Base-by-base conservation (phyloP, 2,888 invertebrate species). In the Entomobrya multifasciata region DNA sequence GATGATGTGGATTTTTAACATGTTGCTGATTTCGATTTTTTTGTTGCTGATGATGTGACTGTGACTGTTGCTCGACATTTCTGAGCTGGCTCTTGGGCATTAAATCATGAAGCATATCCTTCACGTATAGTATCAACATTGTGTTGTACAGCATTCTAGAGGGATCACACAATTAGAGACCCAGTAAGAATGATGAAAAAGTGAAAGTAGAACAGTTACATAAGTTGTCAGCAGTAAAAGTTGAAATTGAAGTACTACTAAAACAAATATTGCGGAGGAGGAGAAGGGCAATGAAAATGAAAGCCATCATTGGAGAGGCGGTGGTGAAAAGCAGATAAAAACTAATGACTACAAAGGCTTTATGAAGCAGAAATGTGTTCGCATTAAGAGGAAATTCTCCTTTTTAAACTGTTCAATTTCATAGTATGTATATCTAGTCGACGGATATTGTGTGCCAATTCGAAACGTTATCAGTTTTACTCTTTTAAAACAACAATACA, bases 91-190 rank as follows among this genome's bases (percentile, higher is more conserved):
- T 93, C 74, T 92, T 92, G 90, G 93, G 93, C 15, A 93, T 92
- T 67, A 94, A 92, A 89, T 93, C 93, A 88, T 93, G 92, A 49
- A 93, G 92, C 74, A 92, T 93, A 89, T 94, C 93, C 70, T 93
- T 92, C 41, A 93, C 93, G 91, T 93, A 94, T 67, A 93, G 91
- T 72, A 93, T 92, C 86, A 94, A 91, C 88, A 93, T 91, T 20
- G 93, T 93, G 89, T 94, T 94, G 92, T 93, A 93, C 82, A 93
- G 92, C 87, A 93, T 92, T 91, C 94, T 94, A 91, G 49, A 49
- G 8, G 2, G 13, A 2, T 8, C 49, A 49, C 36, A 36, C 36
- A 36, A 36, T 36, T 36, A 36, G 8, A 36, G 36, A 36, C 36
- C 36, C n/a, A n/a, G n/a, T n/a, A n/a, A n/a, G n/a, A n/a, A n/a